A percentile compares a stretch with the other conserved stretches of the same genome.
phyloP scores from a whole-genome alignment of 2,888 invertebrate genomes.

The Trichopria drosophilae region DNA sequence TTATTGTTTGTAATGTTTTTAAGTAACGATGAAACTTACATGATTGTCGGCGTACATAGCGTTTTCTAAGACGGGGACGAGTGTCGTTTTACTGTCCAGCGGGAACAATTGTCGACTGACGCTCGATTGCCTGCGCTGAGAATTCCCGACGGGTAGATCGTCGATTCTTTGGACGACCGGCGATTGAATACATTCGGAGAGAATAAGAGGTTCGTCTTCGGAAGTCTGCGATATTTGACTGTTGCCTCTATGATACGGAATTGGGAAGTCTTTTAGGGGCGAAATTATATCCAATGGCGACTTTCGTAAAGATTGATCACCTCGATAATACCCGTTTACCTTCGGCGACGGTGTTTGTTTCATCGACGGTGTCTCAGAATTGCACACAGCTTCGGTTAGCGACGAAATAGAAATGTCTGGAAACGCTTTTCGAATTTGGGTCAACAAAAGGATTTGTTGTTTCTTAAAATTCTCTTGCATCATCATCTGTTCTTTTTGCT shows the following conservation, averaged over 20 bases:
- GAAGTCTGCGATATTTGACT: constrained; percentile 12
- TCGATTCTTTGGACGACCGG: constrained; percentile 26
- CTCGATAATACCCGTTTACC: no score
- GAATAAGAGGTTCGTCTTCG: constrained; percentile 3
- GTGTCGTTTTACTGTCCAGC: constrained; percentile 42
- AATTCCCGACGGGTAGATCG: constrained; percentile 31
- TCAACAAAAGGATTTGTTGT: constrained; percentile 66
- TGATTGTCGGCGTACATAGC: constrained; percentile 46
- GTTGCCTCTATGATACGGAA: no score
- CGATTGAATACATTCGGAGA: constrained; percentile 11
- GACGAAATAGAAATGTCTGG: constrained; percentile 43
- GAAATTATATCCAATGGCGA: no score
- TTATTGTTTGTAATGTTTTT: not conserved
- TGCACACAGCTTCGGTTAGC: constrained; percentile 23
- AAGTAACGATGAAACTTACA: constrained; percentile 38
- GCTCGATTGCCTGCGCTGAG: constrained; percentile 35
- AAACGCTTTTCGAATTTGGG: constrained; percentile 56
- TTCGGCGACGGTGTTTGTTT: no score
- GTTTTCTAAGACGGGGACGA: constrained; percentile 43
- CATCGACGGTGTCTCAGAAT: no score
- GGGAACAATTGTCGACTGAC: constrained; percentile 51
- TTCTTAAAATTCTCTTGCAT: constrained; percentile 69
- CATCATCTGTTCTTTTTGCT: constrained; percentile 66
- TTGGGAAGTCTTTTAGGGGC: no score
- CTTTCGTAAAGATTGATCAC: no score